Evolutionary conservation across 2,888 invertebrate species (phyloP).

Genomic region (Thysanoteuthis rhombus): DNA sequence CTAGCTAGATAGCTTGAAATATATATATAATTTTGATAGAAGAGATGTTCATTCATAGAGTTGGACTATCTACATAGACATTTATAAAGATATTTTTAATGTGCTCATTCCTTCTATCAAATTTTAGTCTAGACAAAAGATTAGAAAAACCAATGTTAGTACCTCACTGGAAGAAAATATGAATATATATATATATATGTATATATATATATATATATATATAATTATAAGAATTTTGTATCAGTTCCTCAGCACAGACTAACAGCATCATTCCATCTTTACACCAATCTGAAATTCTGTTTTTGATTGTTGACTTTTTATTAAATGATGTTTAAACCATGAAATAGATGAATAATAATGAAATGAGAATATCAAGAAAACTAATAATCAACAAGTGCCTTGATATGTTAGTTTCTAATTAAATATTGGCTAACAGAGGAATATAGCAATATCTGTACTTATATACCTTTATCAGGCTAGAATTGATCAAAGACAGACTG

Average conservation of each 20-base stretch:
- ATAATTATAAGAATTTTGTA: neutral
- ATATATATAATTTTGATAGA: neutral
- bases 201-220: slow-evolving; percentile 12
- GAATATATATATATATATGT: neutral
- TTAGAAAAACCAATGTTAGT: neutral
- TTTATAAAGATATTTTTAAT: neutral
- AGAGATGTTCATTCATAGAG: neutral
- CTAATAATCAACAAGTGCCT: neutral
- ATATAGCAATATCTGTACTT: neutral
- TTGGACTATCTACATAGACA: neutral
- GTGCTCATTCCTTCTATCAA: neutral
- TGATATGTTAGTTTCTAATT: neutral
- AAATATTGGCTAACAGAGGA: neutral
- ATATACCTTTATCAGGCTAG: neutral
- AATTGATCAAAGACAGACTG: neutral
- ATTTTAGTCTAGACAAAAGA: neutral
- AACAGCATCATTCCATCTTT: neutral
- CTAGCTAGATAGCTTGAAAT: neutral
- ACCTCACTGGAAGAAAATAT: neutral
- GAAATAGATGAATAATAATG: neutral
- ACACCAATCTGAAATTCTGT: neutral
- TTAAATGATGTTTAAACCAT: neutral
- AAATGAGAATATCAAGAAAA: neutral
- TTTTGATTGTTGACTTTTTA: neutral
- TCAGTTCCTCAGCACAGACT: neutral